Base-by-base conservation (phyloP, 2,797 vertebrate species). In the Lateolabrax maculatus region DNA sequence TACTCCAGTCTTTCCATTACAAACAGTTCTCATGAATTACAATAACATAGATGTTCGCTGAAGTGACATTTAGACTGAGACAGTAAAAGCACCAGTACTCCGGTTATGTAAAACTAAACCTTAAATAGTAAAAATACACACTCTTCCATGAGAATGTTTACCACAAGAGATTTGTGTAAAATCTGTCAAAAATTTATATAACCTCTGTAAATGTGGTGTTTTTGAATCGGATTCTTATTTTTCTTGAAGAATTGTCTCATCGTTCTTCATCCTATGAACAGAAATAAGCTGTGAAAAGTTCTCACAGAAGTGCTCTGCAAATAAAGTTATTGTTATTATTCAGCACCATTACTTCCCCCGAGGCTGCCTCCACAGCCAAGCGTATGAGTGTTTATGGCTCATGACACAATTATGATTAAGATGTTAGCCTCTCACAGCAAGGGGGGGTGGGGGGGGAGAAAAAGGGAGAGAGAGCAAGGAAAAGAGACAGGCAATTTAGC, bases 341-440 rank as follows among this genome's bases (percentile, higher is more conserved):
- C 86, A 84, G 73, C 78, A 57, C 37, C 67, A 46, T 79, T 44
- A 34, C 79, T 58, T 72, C 79, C 81, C 71, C 56, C 1, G 53
- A 82, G 84, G 85, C 85, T 56, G 73, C 85, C 62, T 80, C 67
- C 77, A 71, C 72, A 27, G 61, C 76, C 61, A 0, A 83, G 80
- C 71, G 27, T 51, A 69, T 70, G 84, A 88, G 80, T 84, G 86
- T 88, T 86, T 89, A 90, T 87, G 86, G 80, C 89, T 87, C 84
- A 81, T 70, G 89, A 89, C 87, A 90, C 79, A 80, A 83, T 87
- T 84, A 88, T 90, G 89, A 92, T 92, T 88, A 87, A 90, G 87
- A 87, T 76, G 86, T 89, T 80, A 58, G 86, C 75, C 79, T 84
- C 83, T 81, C 68, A 7, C 63, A 61, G 67, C 1, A 29, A 67